phyloP scores from a whole-genome alignment of 2,113 vertebrate species.

The Microtus ochrogaster region DNA sequence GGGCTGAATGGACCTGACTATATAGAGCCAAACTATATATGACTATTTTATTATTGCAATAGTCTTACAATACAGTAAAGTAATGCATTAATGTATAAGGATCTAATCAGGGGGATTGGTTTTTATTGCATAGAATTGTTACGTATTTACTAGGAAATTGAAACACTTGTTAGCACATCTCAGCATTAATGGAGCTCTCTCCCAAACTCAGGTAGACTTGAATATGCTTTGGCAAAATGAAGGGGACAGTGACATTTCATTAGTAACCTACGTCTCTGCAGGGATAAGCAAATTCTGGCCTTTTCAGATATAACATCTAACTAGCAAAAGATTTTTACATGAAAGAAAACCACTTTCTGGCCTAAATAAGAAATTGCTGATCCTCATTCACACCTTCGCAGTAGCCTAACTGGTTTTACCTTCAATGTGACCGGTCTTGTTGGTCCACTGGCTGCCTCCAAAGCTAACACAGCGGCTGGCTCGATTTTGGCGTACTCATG shows the following conservation, averaged over 20 bases:
- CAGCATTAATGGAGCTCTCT: not conserved
- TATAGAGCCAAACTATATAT: not conserved
- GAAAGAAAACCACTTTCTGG: not conserved
- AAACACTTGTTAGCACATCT: not conserved
- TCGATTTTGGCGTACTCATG: not conserved
- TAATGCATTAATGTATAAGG: not conserved
- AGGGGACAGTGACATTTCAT: constrained; percentile 17
- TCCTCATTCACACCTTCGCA: not conserved
- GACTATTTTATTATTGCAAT: not conserved
- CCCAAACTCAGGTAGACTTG: not conserved
- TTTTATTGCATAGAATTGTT: not conserved
- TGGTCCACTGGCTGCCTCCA: not conserved
- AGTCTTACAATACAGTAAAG: not conserved
- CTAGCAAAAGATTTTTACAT: not conserved
- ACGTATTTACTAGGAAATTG: not conserved
- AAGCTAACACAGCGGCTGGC: not conserved
- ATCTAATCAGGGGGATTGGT: not conserved
- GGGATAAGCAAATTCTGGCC: constrained; percentile 4
- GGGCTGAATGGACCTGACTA: not conserved
- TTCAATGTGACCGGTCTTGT: not conserved
- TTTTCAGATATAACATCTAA: constrained; percentile 30
- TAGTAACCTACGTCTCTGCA: not conserved
- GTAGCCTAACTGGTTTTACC: constrained; percentile 32
- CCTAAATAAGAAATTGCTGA: not conserved
- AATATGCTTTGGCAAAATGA: constrained; percentile 40